Base-by-base conservation (phyloP, 2,888 invertebrate species). In the Euplagia quadripunctaria region DNA sequence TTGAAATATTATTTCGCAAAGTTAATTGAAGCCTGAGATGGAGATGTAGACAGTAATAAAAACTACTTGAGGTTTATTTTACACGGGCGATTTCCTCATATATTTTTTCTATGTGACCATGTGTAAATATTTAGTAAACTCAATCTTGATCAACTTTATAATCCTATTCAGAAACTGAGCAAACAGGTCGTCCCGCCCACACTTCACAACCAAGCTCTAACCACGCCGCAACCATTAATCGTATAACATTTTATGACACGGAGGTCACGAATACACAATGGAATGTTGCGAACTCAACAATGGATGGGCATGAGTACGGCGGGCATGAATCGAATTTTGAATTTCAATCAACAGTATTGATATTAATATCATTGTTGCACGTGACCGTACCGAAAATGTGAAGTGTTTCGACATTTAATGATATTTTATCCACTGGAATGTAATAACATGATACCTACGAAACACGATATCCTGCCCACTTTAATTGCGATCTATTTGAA, bases 241-340 rank as follows among this genome's bases (percentile, higher is more conserved):
- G 75, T 74, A 74, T 72, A 79, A 76, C 76, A 82, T 81, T 70
- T 70, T 70, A 70, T 64, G 70, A 70, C 49, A 82, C 82, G 91
- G 93, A 94, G 94, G 93, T 92, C 94, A 92, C 89, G 90, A 88
- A 83, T 88, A 77, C 76, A 88, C 90, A 90, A 91, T 90, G 93
- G 93, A 93, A 94, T 94, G 93, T 88, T 84, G 87, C 84, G 84
- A 87, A 86, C 86, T 79, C 88, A 86, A 91, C 93, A 93, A 93
- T 93, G 81, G 89, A 88, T 86, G 88, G 87, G 84, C 86, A 82
- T 76, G 86, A 61, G 76, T 85, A 88, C 7, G 49, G 17, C 49
- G 12, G 12, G 58, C 63, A 91, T 90, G 90, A 83, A 81, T 83
- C 83, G 93, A 91, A 94, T 94, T 73, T 52, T 67, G 88, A 87